Evolutionary conservation across 2,888 invertebrate species (phyloP).

Genomic region (Eumerus sabulonum): DNA sequence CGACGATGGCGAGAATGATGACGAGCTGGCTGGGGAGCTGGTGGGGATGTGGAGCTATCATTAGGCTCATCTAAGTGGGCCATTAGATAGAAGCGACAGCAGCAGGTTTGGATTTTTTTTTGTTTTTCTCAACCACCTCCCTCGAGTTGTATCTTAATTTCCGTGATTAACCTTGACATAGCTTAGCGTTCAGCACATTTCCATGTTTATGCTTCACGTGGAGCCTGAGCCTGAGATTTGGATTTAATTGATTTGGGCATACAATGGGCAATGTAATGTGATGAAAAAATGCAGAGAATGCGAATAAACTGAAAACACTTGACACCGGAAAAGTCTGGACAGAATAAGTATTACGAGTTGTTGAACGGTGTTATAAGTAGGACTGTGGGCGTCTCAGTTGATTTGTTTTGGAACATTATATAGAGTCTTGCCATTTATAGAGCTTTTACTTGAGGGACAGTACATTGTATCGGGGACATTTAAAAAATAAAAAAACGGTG

Average conservation of each 20-base stretch:
- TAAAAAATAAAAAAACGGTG: too few species aligned
- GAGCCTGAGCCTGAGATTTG: constrained; percentile 3
- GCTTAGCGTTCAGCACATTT: constrained; percentile 9
- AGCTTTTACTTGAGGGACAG: constrained; percentile 35
- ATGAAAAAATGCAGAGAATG: constrained; percentile 20
- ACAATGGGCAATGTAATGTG: background rate
- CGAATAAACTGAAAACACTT: constrained; percentile 39
- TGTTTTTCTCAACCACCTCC: background rate
- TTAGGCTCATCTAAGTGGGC: constrained; percentile 58
- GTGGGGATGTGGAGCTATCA: constrained; percentile 23
- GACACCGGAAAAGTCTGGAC: constrained; percentile 66
- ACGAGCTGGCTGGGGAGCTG: too few species aligned
- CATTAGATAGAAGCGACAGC: constrained; percentile 35
- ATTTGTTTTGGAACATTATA: too few species aligned
- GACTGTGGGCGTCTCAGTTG: constrained; percentile 11
- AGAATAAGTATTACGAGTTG: constrained; percentile 54
- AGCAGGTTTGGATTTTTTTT: constrained; percentile 8
- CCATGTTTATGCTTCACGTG: constrained; percentile 14
- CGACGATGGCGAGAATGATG: constrained; percentile 37
- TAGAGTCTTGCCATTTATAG: constrained; percentile 48
- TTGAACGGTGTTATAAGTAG: constrained; percentile 3
- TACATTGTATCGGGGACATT: background rate
- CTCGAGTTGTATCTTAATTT: constrained; percentile 30
- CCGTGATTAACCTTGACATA: constrained; percentile 61
- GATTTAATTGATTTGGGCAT: constrained; percentile 52